phyloP scores from a whole-genome alignment of 2,888 invertebrate species.

The Stenurella melanura region DNA sequence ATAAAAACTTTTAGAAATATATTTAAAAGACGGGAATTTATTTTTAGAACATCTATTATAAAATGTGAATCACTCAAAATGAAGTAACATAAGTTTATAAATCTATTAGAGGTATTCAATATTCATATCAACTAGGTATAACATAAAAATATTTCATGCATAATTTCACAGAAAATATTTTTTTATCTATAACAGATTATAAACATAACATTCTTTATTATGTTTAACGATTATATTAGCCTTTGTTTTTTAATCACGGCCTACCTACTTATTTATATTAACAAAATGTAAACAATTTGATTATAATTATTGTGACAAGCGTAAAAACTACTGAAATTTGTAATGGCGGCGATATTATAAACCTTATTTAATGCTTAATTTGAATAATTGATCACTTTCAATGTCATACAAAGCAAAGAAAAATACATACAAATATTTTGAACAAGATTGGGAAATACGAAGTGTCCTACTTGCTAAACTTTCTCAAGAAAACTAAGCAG shows the following conservation, averaged over 20 bases:
- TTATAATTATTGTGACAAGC: conserved; percentile 35
- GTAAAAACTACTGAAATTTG: conserved; percentile 49
- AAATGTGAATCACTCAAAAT: conserved; percentile 42
- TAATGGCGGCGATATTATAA: conserved; percentile 59
- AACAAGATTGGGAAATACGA: conserved; percentile 65
- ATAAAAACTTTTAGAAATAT: conserved; percentile 23
- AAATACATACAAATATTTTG: conserved; percentile 59
- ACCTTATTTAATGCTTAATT: conserved; percentile 57
- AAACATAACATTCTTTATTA: conserved; percentile 33
- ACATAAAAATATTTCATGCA: not conserved
- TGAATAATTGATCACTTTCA: conserved; percentile 66
- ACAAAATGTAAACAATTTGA: conserved; percentile 47
- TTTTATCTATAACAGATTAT: conserved; percentile 11
- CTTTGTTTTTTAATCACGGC: conserved; percentile 38
- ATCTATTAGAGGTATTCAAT: conserved; percentile 20
- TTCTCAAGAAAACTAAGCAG: conserved; percentile 64
- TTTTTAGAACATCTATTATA: conserved; percentile 38
- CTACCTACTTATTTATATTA: conserved; percentile 42
- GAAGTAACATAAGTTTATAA: conserved; percentile 25
- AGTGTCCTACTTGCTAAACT: conserved; percentile 68
- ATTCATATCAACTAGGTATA: conserved; percentile 7
- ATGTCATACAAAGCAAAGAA: conserved; percentile 65
- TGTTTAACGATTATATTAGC: conserved; percentile 38
- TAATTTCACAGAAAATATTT: conserved; percentile 6
- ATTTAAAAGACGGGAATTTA: conserved; percentile 27